Conservation (phyloP, 2,113 vertebrate genomes). For the Crotalus tigris region DNA sequence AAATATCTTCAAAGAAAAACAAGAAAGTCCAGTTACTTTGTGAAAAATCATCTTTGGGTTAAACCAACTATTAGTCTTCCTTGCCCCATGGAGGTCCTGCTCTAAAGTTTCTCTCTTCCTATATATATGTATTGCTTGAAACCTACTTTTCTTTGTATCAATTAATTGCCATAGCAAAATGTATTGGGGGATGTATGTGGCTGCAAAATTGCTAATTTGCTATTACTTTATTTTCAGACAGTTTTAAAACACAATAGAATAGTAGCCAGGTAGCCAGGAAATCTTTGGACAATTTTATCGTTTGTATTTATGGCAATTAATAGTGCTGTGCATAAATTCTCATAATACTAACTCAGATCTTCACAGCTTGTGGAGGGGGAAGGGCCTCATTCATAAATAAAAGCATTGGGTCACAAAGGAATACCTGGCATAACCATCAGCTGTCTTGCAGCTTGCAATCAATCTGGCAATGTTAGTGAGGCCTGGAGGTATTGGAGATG, state of each 20-base stretch:
- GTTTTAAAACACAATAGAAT: not conserved
- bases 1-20: no score
- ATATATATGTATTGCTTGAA: not conserved
- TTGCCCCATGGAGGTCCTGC: not conserved
- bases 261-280: not conserved
- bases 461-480: not conserved
- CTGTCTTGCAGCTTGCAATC: not conserved
- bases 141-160: not conserved
- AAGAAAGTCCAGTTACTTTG: no score
- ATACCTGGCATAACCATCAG: not conserved
- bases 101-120: not conserved
- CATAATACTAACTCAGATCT: not conserved
- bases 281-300: not conserved
- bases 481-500: not conserved
- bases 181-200: not conserved
- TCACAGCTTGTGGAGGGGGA: not conserved
- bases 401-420: not conserved
- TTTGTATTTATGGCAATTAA: not conserved
- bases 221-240: not conserved
- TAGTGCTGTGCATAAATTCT: not conserved
- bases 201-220: not conserved
- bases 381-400: not conserved
- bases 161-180: not conserved
- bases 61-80: not conserved
- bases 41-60: no score